Conservation (phyloP, 2,113 vertebrate genomes). For the Barbus barbus region DNA sequence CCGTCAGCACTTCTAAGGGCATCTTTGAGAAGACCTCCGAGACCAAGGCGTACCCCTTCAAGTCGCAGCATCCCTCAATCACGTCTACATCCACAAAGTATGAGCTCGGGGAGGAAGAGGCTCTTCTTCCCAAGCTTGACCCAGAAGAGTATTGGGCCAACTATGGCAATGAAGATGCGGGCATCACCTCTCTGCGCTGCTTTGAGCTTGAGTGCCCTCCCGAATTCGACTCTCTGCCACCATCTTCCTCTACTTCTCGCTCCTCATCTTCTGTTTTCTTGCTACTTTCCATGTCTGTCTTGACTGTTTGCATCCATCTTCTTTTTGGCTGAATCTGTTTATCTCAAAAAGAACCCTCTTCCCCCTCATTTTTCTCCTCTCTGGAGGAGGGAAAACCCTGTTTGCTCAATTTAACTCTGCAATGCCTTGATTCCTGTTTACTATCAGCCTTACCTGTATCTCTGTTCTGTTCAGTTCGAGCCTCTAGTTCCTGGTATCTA, state of each 20-base stretch:
- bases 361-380: conserved; percentile 66
- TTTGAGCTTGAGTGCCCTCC: conserved; percentile 80
- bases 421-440: conserved; percentile 70
- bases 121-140: conserved; percentile 80
- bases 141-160: conserved; percentile 83
- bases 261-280: conserved; percentile 58
- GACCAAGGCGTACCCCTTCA: conserved; percentile 79
- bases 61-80: conserved; percentile 59
- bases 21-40: conserved; percentile 78
- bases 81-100: conserved; percentile 77
- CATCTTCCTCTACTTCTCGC: conserved; percentile 67
- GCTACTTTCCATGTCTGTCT: conserved; percentile 64
- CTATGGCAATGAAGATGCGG: conserved; percentile 83
- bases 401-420: conserved; percentile 57
- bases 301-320: conserved; percentile 67
- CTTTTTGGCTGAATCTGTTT: conserved; percentile 73
- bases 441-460: conserved; percentile 63
- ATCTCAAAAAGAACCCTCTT: conserved; percentile 40
- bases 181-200: conserved; percentile 75
- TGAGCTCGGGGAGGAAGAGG: conserved; percentile 78
- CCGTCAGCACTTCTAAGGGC: conserved; percentile 84
- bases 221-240: conserved; percentile 71
- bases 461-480: conserved; percentile 60
- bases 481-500: conserved; percentile 49
- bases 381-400: conserved; percentile 49